phyloP scores from a whole-genome alignment of 2,113 vertebrate genomes.

The Machaerirhynchus nigripectus region DNA sequence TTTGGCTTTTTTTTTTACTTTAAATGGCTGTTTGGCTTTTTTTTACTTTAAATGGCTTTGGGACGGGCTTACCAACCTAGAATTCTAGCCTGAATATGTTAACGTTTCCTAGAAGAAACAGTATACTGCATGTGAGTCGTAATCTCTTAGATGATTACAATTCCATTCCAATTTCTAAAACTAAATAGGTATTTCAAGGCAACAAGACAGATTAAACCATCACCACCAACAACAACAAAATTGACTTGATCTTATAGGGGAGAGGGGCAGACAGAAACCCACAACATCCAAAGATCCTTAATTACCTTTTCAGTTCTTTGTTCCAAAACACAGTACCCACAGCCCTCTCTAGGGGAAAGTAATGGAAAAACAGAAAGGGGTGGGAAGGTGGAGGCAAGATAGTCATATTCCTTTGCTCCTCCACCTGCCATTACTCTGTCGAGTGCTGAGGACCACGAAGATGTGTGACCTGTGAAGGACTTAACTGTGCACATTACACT shows the following conservation, averaged over 20 bases:
- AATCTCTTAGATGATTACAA: background rate
- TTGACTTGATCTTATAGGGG: background rate
- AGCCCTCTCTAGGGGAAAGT: background rate
- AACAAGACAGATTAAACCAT: background rate
- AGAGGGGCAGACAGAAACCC: background rate
- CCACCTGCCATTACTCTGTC: background rate
- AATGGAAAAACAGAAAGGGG: background rate
- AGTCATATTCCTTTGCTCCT: background rate
- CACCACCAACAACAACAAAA: background rate
- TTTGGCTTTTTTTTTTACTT: background rate
- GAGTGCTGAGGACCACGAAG: background rate
- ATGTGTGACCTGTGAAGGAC: background rate
- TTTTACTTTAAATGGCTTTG: background rate
- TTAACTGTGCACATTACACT: background rate
- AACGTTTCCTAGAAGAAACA: background rate
- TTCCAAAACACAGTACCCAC: background rate
- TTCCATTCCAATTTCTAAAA: background rate
- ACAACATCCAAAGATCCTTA: background rate
- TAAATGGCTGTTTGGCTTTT: background rate
- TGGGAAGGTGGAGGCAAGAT: background rate
- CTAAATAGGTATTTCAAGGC: background rate
- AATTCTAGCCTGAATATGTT: background rate
- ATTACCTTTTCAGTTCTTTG: background rate
- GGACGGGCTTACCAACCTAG: background rate
- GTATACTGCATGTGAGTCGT: background rate